Evolutionary conservation across 2,113 vertebrate genomes (phyloP), one percentile per base, ranked within the genome.

Genomic region (Mus pahari): DNA sequence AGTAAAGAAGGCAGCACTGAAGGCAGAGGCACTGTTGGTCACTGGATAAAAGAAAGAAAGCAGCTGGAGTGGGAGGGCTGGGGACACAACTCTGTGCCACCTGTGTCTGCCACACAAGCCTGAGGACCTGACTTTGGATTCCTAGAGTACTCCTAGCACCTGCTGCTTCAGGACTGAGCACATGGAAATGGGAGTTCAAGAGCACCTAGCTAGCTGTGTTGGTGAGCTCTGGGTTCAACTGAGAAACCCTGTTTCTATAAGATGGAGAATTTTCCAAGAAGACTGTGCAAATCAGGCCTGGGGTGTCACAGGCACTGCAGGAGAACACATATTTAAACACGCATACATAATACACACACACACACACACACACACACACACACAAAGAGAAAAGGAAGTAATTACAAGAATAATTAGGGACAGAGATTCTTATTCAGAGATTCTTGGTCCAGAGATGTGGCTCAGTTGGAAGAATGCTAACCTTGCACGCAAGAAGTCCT

Each of bases 371-470:
- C 78, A 58, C 14, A 78, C 75, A 78, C 75, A 78, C 7, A 53
- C 50, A 58, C 24, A 33, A 55, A 5, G 20, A 75, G 92, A 97
- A 86, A 97, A 84, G 8, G 53, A 78, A 94, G 28, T 42, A 42
- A 55, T 93, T 79, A 78, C 82, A 42, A 68, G 48, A 50, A 48
- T 66, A 68, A 66, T 48, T 86, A 13, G 33, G 62, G 66, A 33
- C 28, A 68, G 28, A 68, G 62, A 7, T 33, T 66, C 60, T 86
- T 66, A 26, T 42, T 19, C 60, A 66, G 39, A 86, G 26, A 11
- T 33, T 66, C 82, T 66, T 64, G 31, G 83, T 33, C 62, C 45
- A 22, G 62, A 26, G 17, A 68, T 50, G 45, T 36, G 19, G 31
- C 45, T 50, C 66, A 36, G 42, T 50, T 86, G 64, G 83, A 50